Percentiles rank a stretch among this genome's conserved stretches.
Conservation (phyloP, 2,113 vertebrate species). For the Ceyx cyanopectus region DNA sequence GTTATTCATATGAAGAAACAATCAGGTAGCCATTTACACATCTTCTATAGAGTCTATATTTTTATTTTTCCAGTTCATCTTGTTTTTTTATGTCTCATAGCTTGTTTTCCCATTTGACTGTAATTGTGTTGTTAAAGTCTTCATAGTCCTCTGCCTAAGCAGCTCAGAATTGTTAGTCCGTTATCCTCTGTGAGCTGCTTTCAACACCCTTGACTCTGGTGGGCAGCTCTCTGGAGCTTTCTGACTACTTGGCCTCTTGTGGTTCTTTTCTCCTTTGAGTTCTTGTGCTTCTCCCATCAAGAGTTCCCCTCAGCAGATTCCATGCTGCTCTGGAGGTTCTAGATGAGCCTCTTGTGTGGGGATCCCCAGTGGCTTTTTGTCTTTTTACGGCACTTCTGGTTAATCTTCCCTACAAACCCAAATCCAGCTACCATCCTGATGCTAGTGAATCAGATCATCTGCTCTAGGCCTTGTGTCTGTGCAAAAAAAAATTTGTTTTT, state of each 20-base stretch:
- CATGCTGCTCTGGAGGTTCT: not conserved
- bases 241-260: not conserved
- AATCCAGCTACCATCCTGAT: not conserved
- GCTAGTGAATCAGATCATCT: not conserved
- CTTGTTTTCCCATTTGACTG: not conserved
- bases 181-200: not conserved
- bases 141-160: not conserved
- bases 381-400: not conserved
- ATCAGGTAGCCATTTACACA: not conserved
- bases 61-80: not conserved
- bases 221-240: not conserved
- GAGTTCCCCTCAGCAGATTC: not conserved
- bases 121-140: not conserved
- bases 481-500: not conserved
- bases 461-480: not conserved
- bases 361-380: not conserved
- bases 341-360: not conserved
- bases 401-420: not conserved
- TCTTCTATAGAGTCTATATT: rapidly evolving
- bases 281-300: not conserved
- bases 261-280: not conserved
- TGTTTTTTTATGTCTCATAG: not conserved
- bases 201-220: not conserved
- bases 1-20: not conserved
- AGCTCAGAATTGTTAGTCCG: not conserved